Evolutionary conservation across 2,888 invertebrate genomes (phyloP), one percentile per base, ranked within the genome.

Genomic region (Eremobia ochroleuca): DNA sequence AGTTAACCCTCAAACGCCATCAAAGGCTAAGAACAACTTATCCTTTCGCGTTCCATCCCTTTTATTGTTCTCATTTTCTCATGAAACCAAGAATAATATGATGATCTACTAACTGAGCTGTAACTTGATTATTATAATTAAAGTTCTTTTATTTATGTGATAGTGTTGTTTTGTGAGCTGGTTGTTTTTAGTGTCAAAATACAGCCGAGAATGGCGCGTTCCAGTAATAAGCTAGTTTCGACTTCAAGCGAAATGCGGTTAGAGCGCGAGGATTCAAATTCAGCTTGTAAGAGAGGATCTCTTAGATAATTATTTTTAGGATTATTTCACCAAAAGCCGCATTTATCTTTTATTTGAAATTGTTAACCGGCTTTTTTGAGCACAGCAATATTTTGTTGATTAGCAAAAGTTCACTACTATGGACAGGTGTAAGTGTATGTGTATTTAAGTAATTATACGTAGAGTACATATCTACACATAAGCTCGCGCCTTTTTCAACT

Each of bases 231-330:
- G 6, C 1, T 4, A 62, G 25, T 40, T 18, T n/a, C 13, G 34
- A 37, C 8, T 28, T 55, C 4, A 46, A 34, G n/a, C 49, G 18
- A 64, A 15, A 31, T 34, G 8, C 21, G 4, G 18, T 65, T 78
- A 52, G 11, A 61, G 79, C 81, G 79, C 81, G 74, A 80, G 0
- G 0, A 46, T 79, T 74, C n/a, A 46, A 80, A 78, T 46, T 37
- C 1, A 18, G 25, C 15, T 31, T 31, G 9, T 37, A 2, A 3
- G 15, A 21, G 37, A 25, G 15, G 28, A 25, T 25, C 2, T 67
- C 34, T 28, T 25, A 52, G 4, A 52, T n/a, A 52, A 37, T 69
- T 21, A 72, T 28, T 72, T 68, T 70, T 8, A n/a, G 31, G 37
- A 28, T 37, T 58, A 46, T 46, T n/a, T 59, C 9, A 18, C 6